phyloP scores from a whole-genome alignment of 2,113 vertebrate species.

The Passer montanus region DNA sequence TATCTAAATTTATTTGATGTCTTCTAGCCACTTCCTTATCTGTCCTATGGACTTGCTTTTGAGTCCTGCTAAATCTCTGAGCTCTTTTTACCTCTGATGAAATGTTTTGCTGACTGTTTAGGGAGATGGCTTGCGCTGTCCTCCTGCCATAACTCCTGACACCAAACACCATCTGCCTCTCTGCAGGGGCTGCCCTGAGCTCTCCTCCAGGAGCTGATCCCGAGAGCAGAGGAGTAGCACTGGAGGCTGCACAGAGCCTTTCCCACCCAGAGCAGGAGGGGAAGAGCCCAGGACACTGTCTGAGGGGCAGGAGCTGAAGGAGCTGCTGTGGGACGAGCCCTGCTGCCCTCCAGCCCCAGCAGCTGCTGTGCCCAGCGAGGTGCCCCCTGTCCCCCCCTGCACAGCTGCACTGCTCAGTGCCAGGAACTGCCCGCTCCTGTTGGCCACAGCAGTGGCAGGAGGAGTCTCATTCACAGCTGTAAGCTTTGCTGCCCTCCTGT shows the following conservation, averaged over 20 bases:
- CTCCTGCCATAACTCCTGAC: background rate
- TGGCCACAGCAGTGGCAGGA: background rate
- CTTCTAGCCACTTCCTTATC: slow-evolving; percentile 8
- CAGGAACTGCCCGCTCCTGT: rapidly evolving
- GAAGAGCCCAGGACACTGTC: too few species aligned
- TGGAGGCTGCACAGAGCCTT: background rate
- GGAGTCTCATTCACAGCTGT: background rate
- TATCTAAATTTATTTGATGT: slow-evolving; percentile 12
- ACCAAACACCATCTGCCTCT: background rate
- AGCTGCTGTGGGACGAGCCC: rapidly evolving
- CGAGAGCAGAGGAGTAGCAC: background rate
- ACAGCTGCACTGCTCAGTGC: background rate
- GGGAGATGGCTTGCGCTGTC: background rate
- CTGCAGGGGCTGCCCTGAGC: background rate
- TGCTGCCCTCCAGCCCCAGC: background rate
- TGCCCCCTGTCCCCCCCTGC: background rate
- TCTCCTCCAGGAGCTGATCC: background rate
- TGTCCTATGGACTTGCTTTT: background rate
- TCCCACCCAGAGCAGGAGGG: background rate
- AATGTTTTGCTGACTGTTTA: slow-evolving; percentile 16
- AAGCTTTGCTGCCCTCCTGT: background rate
- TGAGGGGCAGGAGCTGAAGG: background rate
- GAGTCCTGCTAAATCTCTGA: background rate
- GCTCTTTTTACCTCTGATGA: background rate
- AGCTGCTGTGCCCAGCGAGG: background rate